Conservation (phyloP, 2,797 vertebrate genomes). For the Yasuhikotakia modesta region DNA sequence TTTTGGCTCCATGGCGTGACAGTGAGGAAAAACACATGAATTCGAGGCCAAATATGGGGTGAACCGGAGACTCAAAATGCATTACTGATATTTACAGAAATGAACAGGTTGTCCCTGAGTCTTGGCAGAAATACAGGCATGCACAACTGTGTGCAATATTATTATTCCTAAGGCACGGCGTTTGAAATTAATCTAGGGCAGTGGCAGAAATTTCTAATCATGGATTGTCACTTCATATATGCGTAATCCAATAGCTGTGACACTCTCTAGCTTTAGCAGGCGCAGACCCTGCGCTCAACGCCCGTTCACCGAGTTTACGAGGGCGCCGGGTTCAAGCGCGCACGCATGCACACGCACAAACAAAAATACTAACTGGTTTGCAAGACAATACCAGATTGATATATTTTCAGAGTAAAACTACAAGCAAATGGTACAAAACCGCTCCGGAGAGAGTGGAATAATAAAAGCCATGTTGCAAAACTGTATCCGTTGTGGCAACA, state of each 20-base stretch:
- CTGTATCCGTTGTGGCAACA: neutral
- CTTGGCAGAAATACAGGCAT: neutral
- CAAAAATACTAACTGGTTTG: neutral
- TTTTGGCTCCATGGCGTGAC: slow-evolving; percentile 64
- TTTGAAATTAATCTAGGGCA: slow-evolving; percentile 27
- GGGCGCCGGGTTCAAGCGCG: neutral
- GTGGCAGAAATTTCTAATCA: slow-evolving; percentile 13
- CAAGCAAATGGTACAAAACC: neutral
- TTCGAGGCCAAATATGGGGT: slow-evolving; percentile 23
- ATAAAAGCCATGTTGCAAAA: neutral
- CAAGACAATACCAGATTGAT: neutral
- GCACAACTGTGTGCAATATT: neutral
- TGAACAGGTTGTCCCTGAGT: neutral
- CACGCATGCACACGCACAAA: neutral
- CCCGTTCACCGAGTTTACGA: slow-evolving; percentile 3
- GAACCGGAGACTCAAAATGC: slow-evolving; percentile 5
- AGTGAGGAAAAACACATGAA: slow-evolving; percentile 68
- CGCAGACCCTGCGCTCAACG: slow-evolving; percentile 22
- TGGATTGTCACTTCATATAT: slow-evolving; percentile 30
- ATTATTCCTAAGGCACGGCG: neutral
- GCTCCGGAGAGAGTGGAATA: neutral
- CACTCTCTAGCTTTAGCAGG: slow-evolving; percentile 35
- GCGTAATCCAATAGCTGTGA: slow-evolving; percentile 37
- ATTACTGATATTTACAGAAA: neutral
- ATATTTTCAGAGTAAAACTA: neutral